Base-by-base conservation (phyloP, 2,888 invertebrate genomes). In the Apomyelois bistriatella region DNA sequence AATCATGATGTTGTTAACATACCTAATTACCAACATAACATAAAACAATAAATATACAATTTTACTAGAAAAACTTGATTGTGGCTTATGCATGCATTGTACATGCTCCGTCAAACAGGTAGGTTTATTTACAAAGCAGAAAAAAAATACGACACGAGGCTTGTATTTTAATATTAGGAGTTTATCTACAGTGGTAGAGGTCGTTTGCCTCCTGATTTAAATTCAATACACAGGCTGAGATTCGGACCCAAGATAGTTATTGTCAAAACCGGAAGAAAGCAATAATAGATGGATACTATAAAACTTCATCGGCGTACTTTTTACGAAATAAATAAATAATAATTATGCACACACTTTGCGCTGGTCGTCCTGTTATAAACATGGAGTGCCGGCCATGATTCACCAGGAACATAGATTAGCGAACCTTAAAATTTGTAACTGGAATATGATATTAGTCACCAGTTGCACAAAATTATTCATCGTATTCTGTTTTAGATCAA, bases 171-270 rank as follows among this genome's bases (percentile, higher is more conserved):
- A 22, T 22, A 22, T 22, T 22, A 3, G 7, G 5, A 32, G 32
- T 32, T 32, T 10, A 32, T 32, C 8, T 10, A 32, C 32, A 32
- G 32, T 32, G 9, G 10, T 7, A 32, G 32, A 32, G 32, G 32
- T 5, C 22, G 8, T 63, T 78, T 64, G 79, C 82, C 79, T 83
- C 62, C 62, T 70, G 62, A 82, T 86, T 86, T 82, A 74, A 80
- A 86, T 86, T 85, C 83, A 83, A 86, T 80, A 75, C 74, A 61
- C 58, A 65, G 58, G 62, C 58, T 60, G 55, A 70, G 76, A 75
- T 77, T 64, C 64, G 61, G 64, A 65, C 70, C 68, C 66, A 70
- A 65, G 74, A 76, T 76, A 74, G 22, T 5, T 22, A 22, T 70
- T 61, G 57, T 56, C 48, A 48, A 54, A 64, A 68, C 74, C 78